Evolutionary conservation across 2,113 vertebrate species (phyloP).

Genomic region (Solenodon paradoxus): DNA sequence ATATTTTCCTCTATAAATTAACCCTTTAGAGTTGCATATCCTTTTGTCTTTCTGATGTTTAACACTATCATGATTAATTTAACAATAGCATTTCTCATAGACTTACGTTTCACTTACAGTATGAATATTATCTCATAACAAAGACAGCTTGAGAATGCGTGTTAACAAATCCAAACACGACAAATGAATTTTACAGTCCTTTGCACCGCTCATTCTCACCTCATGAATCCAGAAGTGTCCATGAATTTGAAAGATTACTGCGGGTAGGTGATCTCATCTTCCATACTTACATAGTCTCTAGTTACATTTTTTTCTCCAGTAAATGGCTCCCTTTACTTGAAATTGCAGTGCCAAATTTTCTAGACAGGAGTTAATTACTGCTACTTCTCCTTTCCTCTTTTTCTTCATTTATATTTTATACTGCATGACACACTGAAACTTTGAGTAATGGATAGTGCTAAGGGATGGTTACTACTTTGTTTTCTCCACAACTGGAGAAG

Average conservation of each 20-base stretch:
- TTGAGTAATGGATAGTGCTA: background rate
- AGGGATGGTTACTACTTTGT: background rate
- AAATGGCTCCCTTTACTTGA: conserved; percentile 67
- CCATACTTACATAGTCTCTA: conserved; percentile 77
- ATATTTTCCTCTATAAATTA: background rate
- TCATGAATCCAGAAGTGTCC: conserved; percentile 82
- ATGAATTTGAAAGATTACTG: conserved; percentile 76
- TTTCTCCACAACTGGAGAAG: conserved; percentile 43
- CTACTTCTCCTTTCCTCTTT: conserved; percentile 52
- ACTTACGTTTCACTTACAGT: conserved; percentile 46
- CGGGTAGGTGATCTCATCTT: conserved; percentile 81
- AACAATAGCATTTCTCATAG: background rate
- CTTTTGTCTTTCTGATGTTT: background rate
- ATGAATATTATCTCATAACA: conserved; percentile 41
- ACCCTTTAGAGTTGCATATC: background rate
- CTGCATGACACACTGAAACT: background rate
- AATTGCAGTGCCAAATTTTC: conserved; percentile 69
- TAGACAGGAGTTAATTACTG: conserved; percentile 67
- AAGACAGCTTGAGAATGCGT: conserved; percentile 68
- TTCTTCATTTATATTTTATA: conserved; percentile 57
- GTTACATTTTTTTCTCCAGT: conserved; percentile 75
- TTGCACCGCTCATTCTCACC: conserved; percentile 75
- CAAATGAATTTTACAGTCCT: conserved; percentile 80
- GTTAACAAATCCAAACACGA: conserved; percentile 72
- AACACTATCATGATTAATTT: background rate